Conservation (phyloP, 2,888 invertebrate genomes). For the Rugalucina vietnamica region DNA sequence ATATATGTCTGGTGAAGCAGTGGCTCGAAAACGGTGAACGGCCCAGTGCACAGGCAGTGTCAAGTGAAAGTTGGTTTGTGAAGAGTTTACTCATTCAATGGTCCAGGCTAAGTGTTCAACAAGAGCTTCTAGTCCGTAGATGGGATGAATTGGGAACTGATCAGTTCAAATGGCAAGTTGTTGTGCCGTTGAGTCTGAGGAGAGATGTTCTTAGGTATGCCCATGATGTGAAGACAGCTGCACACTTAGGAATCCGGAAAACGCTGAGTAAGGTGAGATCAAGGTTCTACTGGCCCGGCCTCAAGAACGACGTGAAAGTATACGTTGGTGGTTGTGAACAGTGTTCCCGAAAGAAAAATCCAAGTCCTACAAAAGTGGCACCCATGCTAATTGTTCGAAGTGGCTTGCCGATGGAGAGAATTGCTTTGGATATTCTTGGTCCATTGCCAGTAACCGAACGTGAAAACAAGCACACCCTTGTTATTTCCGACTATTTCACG, state of each 20-base stretch:
- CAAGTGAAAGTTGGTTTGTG: neutral
- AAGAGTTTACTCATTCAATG: neutral
- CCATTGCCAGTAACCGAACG: slow-evolving; percentile 23
- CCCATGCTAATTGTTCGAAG: slow-evolving; percentile 26
- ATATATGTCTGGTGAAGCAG: neutral
- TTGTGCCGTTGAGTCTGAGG: neutral
- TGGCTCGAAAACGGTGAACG: neutral
- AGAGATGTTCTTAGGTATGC: neutral
- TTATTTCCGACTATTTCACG: slow-evolving; percentile 39
- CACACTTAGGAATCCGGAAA: slow-evolving; percentile 57
- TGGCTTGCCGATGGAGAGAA: slow-evolving; percentile 40
- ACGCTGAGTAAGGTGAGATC: slow-evolving; percentile 27
- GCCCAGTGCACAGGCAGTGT: neutral
- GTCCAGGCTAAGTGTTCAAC: neutral
- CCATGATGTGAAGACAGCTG: slow-evolving; percentile 48
- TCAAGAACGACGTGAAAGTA: slow-evolving; percentile 7
- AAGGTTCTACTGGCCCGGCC: slow-evolving; percentile 42
- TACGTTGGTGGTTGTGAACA: slow-evolving; percentile 28
- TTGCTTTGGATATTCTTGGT: slow-evolving; percentile 43
- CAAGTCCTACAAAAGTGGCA: slow-evolving; percentile 24
- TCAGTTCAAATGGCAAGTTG: neutral
- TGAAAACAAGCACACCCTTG: slow-evolving; percentile 41
- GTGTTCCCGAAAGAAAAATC: slow-evolving; percentile 21
- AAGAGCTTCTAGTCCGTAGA: neutral
- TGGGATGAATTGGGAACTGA: neutral